Evolutionary conservation across 1,140 invertebrate genomes (phyloP).

Genomic region (Antheraea pernyi): DNA sequence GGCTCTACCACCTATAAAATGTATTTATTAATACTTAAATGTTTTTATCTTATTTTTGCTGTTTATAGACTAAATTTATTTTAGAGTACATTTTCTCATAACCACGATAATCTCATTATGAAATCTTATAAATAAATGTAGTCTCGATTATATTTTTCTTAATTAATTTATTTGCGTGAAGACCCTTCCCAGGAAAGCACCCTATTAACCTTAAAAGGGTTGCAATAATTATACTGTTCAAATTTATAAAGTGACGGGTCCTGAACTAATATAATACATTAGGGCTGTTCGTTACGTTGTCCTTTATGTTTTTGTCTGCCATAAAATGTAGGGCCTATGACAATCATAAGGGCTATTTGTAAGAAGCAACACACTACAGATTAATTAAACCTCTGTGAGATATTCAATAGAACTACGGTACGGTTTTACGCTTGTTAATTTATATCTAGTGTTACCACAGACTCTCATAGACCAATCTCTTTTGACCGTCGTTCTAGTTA

Average conservation of each 20-base stretch:
- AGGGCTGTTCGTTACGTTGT: background rate
- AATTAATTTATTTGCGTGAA: background rate
- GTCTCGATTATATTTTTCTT: background rate
- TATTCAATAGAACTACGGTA: background rate
- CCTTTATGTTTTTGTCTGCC: background rate
- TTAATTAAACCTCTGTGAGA: background rate
- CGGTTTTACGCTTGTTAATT: too few relatives aligned
- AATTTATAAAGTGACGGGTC: conserved; percentile 2
- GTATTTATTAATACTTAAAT: too few relatives aligned
- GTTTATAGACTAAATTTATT: too few relatives aligned
- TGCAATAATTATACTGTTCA: conserved; percentile 4
- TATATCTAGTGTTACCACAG: too few relatives aligned
- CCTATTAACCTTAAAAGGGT: background rate
- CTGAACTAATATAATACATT: background rate
- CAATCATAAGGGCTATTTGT: background rate
- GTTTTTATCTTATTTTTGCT: too few relatives aligned
- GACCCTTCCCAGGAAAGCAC: background rate
- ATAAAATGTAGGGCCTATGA: background rate
- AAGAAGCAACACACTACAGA: background rate
- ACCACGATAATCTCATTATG: too few relatives aligned
- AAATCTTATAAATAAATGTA: too few relatives aligned
- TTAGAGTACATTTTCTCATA: too few relatives aligned
- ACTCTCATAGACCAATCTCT: too few relatives aligned
- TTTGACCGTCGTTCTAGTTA: too few relatives aligned
- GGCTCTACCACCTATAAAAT: too few relatives aligned